Conservation (phyloP, 2,113 vertebrate genomes). For the Pungitius pungitius region DNA sequence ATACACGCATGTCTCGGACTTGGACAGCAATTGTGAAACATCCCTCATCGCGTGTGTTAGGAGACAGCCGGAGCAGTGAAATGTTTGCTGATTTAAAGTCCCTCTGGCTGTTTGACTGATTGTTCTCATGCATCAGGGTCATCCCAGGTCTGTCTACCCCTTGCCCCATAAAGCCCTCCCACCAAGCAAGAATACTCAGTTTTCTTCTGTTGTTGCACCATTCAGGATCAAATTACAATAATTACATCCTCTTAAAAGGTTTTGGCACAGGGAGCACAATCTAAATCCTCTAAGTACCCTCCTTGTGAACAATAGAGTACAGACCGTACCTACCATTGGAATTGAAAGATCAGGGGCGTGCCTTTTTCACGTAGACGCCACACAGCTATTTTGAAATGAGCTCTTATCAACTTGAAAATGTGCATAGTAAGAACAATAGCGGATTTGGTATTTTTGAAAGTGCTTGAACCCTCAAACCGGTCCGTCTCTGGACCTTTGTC, state of each 20-base stretch:
- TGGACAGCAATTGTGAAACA: constrained; percentile 38
- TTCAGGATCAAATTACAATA: constrained; percentile 64
- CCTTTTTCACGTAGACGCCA: constrained; percentile 9
- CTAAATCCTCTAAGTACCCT: constrained; percentile 43
- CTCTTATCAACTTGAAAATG: constrained; percentile 3
- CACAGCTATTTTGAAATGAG: background rate
- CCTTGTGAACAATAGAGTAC: constrained; percentile 31
- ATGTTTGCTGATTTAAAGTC: constrained; percentile 62
- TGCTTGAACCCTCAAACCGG: background rate
- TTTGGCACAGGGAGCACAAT: constrained; percentile 26
- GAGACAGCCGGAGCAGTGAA: constrained; percentile 34
- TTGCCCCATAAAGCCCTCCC: constrained; percentile 40
- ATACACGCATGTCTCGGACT: constrained; percentile 35
- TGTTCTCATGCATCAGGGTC: constrained; percentile 54
- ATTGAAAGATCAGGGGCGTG: background rate
- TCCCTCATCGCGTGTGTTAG: constrained; percentile 45
- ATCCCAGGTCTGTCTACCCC: constrained; percentile 43
- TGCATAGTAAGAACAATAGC: constrained; percentile 3
- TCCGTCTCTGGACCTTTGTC: constrained; percentile 23
- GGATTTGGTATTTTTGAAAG: constrained; percentile 4
- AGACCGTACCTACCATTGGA: constrained; percentile 33
- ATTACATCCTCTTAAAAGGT: constrained; percentile 48
- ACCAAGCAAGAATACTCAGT: constrained; percentile 31
- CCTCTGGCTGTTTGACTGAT: constrained; percentile 60
- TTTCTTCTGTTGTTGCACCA: constrained; percentile 30